phyloP scores from a whole-genome alignment of 2,113 vertebrate species.

The Ursus arctos region DNA sequence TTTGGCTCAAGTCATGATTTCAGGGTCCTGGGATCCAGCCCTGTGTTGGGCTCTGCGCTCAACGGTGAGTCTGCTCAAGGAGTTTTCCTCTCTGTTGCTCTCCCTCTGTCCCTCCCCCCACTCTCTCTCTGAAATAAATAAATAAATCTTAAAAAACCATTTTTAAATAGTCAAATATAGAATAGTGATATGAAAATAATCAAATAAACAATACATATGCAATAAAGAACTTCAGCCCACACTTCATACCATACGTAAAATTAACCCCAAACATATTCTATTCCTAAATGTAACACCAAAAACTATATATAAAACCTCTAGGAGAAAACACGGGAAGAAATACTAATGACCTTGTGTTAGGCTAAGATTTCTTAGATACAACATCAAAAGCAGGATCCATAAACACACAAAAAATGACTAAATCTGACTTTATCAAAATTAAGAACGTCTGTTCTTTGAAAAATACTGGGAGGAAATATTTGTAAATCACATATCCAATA shows the following conservation, averaged over 20 bases:
- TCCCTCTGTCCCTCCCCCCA: too few species aligned
- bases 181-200: slow-evolving; percentile 25
- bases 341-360: not conserved
- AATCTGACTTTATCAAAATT: slow-evolving; percentile 18
- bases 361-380: not conserved
- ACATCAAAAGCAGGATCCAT: not conserved
- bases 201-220: not conserved
- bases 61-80: too few species aligned
- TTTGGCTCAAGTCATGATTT: too few species aligned
- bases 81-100: too few species aligned
- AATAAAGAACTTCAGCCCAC: not conserved
- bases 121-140: too few species aligned
- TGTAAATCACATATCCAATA: not conserved
- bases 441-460: not conserved
- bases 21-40: too few species aligned
- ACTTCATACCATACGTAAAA: not conserved
- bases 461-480: not conserved
- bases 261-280: not conserved
- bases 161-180: not conserved
- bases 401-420: not conserved
- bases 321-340: not conserved
- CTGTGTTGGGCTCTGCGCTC: too few species aligned
- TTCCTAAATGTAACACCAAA: not conserved
- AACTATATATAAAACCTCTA: not conserved
- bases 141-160: too few species aligned